Conservation (phyloP, 1,140 invertebrate genomes). For the Drosophila obscura region DNA sequence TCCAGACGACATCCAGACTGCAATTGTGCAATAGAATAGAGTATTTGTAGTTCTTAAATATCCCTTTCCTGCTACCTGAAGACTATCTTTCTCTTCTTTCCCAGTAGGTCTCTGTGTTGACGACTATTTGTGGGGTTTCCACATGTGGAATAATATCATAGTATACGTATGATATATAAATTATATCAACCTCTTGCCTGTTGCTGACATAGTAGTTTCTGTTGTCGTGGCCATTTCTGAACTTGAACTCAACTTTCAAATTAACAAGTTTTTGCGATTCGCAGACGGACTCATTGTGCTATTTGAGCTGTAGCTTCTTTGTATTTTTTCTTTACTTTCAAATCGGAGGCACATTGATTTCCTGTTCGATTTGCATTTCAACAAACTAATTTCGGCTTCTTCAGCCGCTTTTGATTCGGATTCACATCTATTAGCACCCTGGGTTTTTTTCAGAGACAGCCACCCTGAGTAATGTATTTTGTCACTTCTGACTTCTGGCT, state of each 20-base stretch:
- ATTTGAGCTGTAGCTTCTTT: constrained; percentile 36
- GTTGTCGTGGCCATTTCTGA: constrained; percentile 42
- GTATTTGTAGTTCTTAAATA: constrained; percentile 3
- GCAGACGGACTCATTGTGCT: constrained; percentile 26
- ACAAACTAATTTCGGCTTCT: neutral
- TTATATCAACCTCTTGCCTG: constrained; percentile 41
- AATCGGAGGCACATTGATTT: constrained; percentile 48
- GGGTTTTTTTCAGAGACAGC: constrained; percentile 17
- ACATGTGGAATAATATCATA: constrained; percentile 46
- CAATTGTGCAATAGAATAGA: neutral
- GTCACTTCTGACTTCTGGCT: constrained; percentile 43
- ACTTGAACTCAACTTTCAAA: constrained; percentile 57
- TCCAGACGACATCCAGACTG: too few species aligned
- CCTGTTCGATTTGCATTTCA: constrained; percentile 67
- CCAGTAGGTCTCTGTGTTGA: constrained; percentile 31
- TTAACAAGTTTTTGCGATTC: constrained; percentile 63
- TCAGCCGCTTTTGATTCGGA: constrained; percentile 8
- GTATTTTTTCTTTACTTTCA: constrained; percentile 56
- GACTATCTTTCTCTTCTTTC: constrained; percentile 6
- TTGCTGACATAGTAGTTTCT: constrained; percentile 22
- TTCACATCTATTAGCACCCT: constrained; percentile 39
- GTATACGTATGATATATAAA: constrained; percentile 46
- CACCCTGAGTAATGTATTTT: constrained; percentile 61
- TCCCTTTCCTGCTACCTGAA: neutral
- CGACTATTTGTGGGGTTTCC: constrained; percentile 51